Base-by-base conservation (phyloP, 2,113 vertebrate species). In the Istiophorus platypterus region DNA sequence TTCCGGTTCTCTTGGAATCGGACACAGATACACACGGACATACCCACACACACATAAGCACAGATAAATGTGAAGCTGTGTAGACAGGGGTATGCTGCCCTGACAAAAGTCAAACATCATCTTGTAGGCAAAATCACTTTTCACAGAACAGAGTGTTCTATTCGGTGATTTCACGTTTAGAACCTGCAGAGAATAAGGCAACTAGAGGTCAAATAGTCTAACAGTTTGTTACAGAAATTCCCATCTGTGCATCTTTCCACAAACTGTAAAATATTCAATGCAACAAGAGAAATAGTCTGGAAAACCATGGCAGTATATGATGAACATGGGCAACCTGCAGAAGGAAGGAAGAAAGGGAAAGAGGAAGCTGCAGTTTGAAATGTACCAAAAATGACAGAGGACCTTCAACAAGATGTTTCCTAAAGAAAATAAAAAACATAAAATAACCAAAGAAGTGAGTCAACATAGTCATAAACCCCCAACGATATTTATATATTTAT, bases 61-160 rank as follows among this genome's bases (percentile, higher is more conserved):
- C 5, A 81, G 56, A 91, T 82, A 85, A 88, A 90, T 80, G 82
- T 88, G 83, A 80, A 89, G 83, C 84, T 75, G 80, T 84, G 86
- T 85, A 87, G 92, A 91, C 84, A 76, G 61, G 69, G 88, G 61
- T 85, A 54, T 89, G 72, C 80, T 67, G 61, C 78, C 74, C 81
- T 89, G 79, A 85, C 88, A 84, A 82, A 91, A 91, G 88, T 93
- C 91, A 92, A 89, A 87, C 81, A 91, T 89, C 81, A 84, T 89
- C 85, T 81, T 26, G 47, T 87, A 84, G 82, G 78, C 82, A 85
- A 86, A 82, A 82, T 89, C 70, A 45, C 76, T 89, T 92, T 88
- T 87, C 87, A 75, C 81, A 49, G 68, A 85, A 41, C 82, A 78
- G 75, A 88, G 88, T 87, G 88, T 83, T 81, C 51, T 68, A 8